These are phyloP conservation scores for Caenorhabditis briggsae DNA, from an alignment of 1,140 invertebrate genomes.

Conservation along the genomic window DNA sequence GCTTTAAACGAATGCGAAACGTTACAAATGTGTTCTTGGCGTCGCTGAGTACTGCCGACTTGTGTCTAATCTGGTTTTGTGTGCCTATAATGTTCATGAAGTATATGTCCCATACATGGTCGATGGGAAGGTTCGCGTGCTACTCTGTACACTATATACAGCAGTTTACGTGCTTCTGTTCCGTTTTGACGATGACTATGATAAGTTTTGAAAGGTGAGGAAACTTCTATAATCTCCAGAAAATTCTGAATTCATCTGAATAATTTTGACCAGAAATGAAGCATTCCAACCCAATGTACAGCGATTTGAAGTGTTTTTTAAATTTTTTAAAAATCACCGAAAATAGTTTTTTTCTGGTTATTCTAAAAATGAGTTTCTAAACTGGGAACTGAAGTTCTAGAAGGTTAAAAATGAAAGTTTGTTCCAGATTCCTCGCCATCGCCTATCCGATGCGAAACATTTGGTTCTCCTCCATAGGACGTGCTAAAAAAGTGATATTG, in stretches of 20 bases:
- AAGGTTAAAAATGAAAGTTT: too few species aligned
- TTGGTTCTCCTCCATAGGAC: slow-evolving; percentile 84
- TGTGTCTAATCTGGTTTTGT: slow-evolving; percentile 84
- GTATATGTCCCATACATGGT: slow-evolving; percentile 84
- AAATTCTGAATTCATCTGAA: too few species aligned
- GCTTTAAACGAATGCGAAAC: slow-evolving; percentile 80
- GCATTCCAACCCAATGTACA: too few species aligned
- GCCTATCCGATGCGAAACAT: slow-evolving; percentile 85
- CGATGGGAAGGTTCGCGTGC: slow-evolving; percentile 84
- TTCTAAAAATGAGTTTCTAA: slow-evolving; percentile 3
- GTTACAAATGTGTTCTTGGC: slow-evolving; percentile 85
- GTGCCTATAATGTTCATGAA: slow-evolving; percentile 83
- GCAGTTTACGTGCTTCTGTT: slow-evolving; percentile 85
- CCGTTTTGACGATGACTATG: slow-evolving; percentile 85
- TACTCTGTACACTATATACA: slow-evolving; percentile 86
- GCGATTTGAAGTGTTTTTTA: too few species aligned
- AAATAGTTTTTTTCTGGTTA: background rate
- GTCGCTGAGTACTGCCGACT: slow-evolving; percentile 84
- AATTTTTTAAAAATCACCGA: too few species aligned
- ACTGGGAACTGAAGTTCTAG: slow-evolving; percentile 61
- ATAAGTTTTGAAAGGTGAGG: slow-evolving; percentile 85
- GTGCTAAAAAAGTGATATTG: slow-evolving; percentile 81
- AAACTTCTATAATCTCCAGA: too few species aligned
- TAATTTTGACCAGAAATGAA: too few species aligned
- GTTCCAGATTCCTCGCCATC: slow-evolving; percentile 85